phyloP scores from a whole-genome alignment of 2,113 vertebrate species.

The Caloenas nicobarica region DNA sequence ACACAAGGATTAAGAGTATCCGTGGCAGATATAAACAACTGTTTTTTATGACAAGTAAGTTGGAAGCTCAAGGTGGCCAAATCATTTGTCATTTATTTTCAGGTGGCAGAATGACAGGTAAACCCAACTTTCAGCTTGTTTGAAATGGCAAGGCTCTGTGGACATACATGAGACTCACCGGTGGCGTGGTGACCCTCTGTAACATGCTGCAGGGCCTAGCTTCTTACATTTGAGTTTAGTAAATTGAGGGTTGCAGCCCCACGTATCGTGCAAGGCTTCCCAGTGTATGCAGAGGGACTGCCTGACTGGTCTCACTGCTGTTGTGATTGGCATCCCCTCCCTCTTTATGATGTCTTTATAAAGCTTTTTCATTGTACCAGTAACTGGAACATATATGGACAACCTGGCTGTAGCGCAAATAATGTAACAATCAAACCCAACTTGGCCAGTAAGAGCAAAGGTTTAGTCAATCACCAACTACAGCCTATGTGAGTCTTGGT shows the following conservation, averaged over 20 bases:
- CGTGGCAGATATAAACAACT: background rate
- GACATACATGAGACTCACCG: background rate
- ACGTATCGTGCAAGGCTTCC: background rate
- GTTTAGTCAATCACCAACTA: background rate
- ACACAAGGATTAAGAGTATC: background rate
- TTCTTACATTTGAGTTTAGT: background rate
- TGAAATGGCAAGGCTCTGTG: background rate
- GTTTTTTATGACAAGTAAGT: background rate
- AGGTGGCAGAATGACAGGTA: background rate
- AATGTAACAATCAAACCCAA: background rate
- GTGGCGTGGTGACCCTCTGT: background rate
- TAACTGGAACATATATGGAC: background rate
- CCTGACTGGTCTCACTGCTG: background rate
- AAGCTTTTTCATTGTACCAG: background rate
- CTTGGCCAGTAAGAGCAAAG: background rate
- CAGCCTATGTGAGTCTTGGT: background rate
- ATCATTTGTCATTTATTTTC: background rate
- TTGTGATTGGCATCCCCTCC: background rate
- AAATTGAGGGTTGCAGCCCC: background rate
- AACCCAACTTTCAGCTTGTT: background rate
- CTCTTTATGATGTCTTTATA: background rate
- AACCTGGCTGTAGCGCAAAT: background rate
- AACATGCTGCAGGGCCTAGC: background rate
- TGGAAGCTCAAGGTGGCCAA: background rate
- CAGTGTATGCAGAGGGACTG: accelerated